These are phyloP conservation scores for Coelopa frigida DNA, from an alignment of 1,140 invertebrate genomes.

Conservation along the genomic window DNA sequence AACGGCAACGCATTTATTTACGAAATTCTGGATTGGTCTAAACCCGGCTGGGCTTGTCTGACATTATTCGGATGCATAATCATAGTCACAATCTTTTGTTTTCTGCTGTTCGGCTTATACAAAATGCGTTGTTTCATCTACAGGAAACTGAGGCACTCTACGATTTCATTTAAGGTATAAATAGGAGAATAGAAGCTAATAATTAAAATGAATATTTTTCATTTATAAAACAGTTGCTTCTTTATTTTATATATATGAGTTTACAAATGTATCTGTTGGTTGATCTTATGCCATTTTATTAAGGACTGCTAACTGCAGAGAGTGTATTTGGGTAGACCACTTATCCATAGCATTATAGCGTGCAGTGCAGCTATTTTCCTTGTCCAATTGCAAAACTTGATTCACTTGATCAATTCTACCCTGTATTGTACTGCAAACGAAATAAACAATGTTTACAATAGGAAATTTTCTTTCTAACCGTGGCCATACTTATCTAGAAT, in stretches of 20 bases:
- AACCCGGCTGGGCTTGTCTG: constrained; percentile 24
- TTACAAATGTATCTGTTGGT: too few relatives aligned
- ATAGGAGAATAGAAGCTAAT: neutral
- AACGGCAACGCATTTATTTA: constrained; percentile 31
- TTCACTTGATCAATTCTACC: constrained; percentile 96
- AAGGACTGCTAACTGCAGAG: constrained; percentile 81
- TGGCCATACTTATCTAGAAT: constrained; percentile 96
- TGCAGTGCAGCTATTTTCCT: constrained; percentile 71
- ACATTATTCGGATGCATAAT: constrained; percentile 26
- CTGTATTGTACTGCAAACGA: constrained; percentile 72
- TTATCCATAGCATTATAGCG: constrained; percentile 91
- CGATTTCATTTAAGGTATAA: too few relatives aligned
- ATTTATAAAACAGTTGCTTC: neutral
- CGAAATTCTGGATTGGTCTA: constrained; percentile 31
- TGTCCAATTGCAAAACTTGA: constrained; percentile 85
- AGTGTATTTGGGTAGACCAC: constrained; percentile 87
- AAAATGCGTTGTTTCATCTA: constrained; percentile 7
- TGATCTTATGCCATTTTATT: constrained; percentile 80
- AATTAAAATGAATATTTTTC: neutral
- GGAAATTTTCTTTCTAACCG: constrained; percentile 30
- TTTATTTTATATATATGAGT: neutral
- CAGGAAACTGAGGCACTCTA: constrained; percentile 5
- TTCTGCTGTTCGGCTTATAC: constrained; percentile 10
- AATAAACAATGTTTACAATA: constrained; percentile 14
- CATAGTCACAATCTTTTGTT: constrained; percentile 13